A percentile compares a stretch with the other conserved stretches of the same genome.
Evolutionary conservation across 2,888 invertebrate genomes (phyloP).

Genomic region (Andrena trimmerana): DNA sequence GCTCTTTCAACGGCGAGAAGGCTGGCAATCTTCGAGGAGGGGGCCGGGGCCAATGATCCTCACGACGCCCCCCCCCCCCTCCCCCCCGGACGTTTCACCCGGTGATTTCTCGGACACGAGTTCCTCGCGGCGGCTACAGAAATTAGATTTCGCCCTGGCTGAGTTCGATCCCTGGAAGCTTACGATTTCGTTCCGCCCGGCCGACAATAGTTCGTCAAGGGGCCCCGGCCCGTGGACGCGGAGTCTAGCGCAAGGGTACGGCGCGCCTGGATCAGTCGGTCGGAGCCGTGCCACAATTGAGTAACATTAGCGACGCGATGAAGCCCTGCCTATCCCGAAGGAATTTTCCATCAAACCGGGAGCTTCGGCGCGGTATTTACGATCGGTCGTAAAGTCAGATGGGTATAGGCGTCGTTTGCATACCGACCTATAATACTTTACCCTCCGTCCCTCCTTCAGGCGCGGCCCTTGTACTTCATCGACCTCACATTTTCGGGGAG

Average conservation of each 20-base stretch:
- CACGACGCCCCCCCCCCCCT: not conserved
- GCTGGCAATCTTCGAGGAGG: constrained; percentile 39
- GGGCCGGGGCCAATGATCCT: constrained; percentile 54
- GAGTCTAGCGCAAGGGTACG: constrained; percentile 56
- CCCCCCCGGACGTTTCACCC: not conserved
- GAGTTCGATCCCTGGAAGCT: constrained; percentile 70
- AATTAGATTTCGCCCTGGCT: constrained; percentile 74
- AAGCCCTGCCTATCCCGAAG: constrained; percentile 40
- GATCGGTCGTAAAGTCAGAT: constrained; percentile 67
- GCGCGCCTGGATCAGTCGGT: constrained; percentile 41
- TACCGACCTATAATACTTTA: constrained; percentile 47
- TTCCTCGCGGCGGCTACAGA: constrained; percentile 41
- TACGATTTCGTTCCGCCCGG: constrained; percentile 42
- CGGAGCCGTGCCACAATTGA: constrained; percentile 52
- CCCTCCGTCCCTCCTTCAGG: constrained; percentile 22
- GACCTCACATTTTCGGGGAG: constrained; percentile 49
- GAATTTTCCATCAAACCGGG: constrained; percentile 59
- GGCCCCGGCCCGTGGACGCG: constrained; percentile 33
- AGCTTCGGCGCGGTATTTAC: constrained; percentile 64
- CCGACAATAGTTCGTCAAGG: constrained; percentile 78
- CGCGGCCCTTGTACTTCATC: constrained; percentile 57
- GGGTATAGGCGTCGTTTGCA: constrained; percentile 51
- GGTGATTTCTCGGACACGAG: constrained; percentile 64
- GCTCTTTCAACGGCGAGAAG: constrained; percentile 69
- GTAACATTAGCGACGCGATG: constrained; percentile 68